A percentile compares a stretch with the other conserved stretches of the same genome.
Conservation (phyloP, 2,888 invertebrate genomes). For the Entomobrya multifasciata region DNA sequence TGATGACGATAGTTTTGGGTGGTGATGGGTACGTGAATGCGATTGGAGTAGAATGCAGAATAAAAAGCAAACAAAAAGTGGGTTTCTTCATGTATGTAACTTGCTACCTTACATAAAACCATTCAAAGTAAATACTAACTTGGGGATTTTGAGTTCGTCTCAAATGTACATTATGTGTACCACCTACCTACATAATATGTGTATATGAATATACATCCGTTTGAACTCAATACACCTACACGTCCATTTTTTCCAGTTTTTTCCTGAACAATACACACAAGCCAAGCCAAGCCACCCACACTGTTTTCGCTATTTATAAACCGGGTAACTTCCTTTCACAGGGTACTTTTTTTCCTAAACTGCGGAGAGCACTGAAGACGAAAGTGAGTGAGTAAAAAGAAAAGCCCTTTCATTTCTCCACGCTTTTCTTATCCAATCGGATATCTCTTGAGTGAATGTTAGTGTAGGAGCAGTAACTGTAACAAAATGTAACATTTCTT, state of each 20-base stretch:
- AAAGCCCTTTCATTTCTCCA: conserved; percentile 24
- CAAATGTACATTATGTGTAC: no score
- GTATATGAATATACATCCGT: no score
- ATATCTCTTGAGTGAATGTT: no score
- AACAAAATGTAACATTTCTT: conserved; percentile 27
- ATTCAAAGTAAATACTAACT: no score
- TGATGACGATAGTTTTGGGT: neutral
- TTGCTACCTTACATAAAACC: no score
- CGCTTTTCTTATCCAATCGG: neutral
- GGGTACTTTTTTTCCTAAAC: conserved; percentile 15
- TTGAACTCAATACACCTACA: no score
- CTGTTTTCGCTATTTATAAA: neutral
- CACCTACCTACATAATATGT: no score
- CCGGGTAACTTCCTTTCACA: neutral
- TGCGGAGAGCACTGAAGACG: no score
- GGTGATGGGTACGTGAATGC: neutral
- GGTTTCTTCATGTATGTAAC: neutral
- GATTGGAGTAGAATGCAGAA: neutral
- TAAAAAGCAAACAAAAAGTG: neutral
- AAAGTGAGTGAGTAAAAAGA: conserved; percentile 2
- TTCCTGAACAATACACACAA: neutral
- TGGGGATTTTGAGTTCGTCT: no score
- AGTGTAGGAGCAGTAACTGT: neutral
- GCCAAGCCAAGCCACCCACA: neutral
- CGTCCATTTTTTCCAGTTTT: conserved; percentile 16